Evolutionary conservation across 2,888 invertebrate genomes (phyloP).

Genomic region (Idaea straminata): DNA sequence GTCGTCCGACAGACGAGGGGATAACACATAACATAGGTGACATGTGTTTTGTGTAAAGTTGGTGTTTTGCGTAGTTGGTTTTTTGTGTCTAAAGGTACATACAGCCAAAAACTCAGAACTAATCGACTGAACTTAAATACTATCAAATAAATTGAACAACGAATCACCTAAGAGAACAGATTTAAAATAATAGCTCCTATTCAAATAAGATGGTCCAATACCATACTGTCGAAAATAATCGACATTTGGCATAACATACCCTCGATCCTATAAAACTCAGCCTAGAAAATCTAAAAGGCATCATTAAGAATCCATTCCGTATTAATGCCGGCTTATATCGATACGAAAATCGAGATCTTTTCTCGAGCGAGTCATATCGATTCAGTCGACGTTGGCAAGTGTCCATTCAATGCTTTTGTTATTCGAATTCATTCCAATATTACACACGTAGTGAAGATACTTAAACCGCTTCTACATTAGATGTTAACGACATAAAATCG

Average conservation of each 20-base stretch:
- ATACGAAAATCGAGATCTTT: conserved; percentile 38
- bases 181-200: conserved; percentile 21
- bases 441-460: conserved; percentile 21
- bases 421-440: conserved; percentile 46
- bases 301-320: conserved; percentile 37
- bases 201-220: conserved; percentile 20
- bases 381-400: conserved; percentile 51
- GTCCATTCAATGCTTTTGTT: conserved; percentile 58
- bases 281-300: conserved; percentile 23
- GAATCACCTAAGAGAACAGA: conserved; percentile 4
- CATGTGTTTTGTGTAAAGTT: too few relatives aligned
- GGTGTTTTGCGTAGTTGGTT: too few relatives aligned
- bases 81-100: too few relatives aligned
- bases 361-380: conserved; percentile 47
- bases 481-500: background rate
- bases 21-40: too few relatives aligned
- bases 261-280: conserved; percentile 16
- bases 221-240: background rate
- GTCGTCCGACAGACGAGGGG: too few relatives aligned
- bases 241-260: conserved; percentile 10
- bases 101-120: too few relatives aligned
- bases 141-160: too few relatives aligned
- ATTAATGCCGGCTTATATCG: conserved; percentile 29
- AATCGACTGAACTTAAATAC: too few relatives aligned
- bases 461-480: background rate